Evolutionary conservation across 1,140 invertebrate species (phyloP), one percentile per base, ranked within the genome.

Genomic region (Coptotermes formosanus): DNA sequence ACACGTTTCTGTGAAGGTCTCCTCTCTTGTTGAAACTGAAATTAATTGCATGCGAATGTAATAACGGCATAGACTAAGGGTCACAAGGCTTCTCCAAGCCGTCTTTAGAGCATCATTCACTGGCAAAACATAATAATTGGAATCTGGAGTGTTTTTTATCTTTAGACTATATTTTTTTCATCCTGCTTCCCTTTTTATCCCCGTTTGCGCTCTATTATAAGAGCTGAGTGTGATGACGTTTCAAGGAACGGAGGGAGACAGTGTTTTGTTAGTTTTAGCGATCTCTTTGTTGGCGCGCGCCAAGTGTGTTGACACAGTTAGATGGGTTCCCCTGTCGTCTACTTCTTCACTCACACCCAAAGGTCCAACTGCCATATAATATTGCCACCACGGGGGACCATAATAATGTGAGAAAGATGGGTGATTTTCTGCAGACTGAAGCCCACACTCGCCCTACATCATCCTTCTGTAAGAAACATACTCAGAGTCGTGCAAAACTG

Each of bases 181-280:
- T n/a, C n/a, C 25, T 30, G 64, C n/a, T 75, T 75, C 64, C 64
- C n/a, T 75, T 30, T 30, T n/a, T 75, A 38, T 38, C 19, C 21
- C 14, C 52, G 64, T 75, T 75, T 75, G 64, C 64, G 7, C 25
- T 75, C 64, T 75, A 75, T 75, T 75, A 75, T 75, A 75, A 30
- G 64, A 75, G 7, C 1, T 75, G 64, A 75, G 64, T 8, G 64
- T 75, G 64, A 75, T 75, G 64, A 75, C 64, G 64, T 55, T 55
- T 21, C 11, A 55, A 55, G 52, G 52, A 55, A 55, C 19, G 52
- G 52, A 48, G 52, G 52, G 52, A 55, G 52, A 21, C 52, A 21
- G 52, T 75, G 64, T 75, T 75, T 75, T 75, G 64, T 75, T 75
- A 75, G 64, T 75, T 75, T 30, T 75, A 75, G 64, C 64, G 64